Evolutionary conservation across 2,113 vertebrate species (phyloP).

Genomic region (Chascanopsetta lugubris): DNA sequence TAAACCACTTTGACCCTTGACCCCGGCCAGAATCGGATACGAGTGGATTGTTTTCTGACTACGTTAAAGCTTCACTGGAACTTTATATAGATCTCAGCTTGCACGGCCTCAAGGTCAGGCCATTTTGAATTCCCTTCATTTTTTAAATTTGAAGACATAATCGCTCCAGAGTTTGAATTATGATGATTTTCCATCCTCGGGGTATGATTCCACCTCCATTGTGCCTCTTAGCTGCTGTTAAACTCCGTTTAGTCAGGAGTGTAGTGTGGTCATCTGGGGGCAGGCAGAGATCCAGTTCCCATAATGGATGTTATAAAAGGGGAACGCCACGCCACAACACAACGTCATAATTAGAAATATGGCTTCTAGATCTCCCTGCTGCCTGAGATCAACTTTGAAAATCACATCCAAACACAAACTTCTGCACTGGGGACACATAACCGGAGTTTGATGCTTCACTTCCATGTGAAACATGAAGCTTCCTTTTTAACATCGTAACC

Average conservation of each 20-base stretch:
- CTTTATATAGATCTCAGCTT: neutral
- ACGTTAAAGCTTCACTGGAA: neutral
- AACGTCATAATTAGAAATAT: constrained; percentile 56
- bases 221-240: constrained; percentile 39
- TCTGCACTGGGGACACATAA: neutral
- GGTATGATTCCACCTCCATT: constrained; percentile 42
- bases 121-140: constrained; percentile 43
- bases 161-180: constrained; percentile 34
- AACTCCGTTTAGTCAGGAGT: constrained; percentile 52
- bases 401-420: constrained; percentile 8
- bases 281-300: constrained; percentile 44
- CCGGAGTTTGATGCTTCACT: neutral
- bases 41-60: neutral
- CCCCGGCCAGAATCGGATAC: neutral
- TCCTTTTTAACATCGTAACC: neutral
- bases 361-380: constrained; percentile 12
- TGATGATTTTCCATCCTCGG: constrained; percentile 38
- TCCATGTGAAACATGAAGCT: neutral
- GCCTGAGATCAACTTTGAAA: constrained; percentile 19
- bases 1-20: constrained; percentile 11
- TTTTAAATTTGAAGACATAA: constrained; percentile 7
- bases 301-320: constrained; percentile 58
- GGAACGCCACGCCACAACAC: constrained; percentile 57
- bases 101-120: neutral
- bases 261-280: constrained; percentile 44